Evolutionary conservation across 53 echinoderm and acorn worm genomes (phyloP), one percentile per base, ranked within the genome.

Genomic region (Mesocentrotus franciscanus): DNA sequence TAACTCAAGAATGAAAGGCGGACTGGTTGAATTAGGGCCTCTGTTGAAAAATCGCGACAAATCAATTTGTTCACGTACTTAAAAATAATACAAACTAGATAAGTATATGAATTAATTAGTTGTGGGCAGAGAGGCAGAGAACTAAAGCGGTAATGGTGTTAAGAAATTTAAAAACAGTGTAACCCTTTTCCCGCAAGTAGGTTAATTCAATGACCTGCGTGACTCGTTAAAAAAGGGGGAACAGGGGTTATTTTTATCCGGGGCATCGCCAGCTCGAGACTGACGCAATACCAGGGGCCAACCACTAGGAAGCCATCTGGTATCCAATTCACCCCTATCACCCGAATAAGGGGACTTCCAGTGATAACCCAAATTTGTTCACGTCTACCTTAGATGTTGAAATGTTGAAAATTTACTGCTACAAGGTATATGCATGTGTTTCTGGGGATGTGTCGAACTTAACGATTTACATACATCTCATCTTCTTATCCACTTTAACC

Each of bases 241-340:
- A 42, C 8, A 8, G 24, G 24, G 42, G 84, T 20, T 84, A 18
- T 42, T 33, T 42, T 84, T 10, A 42, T 55, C 22, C 1, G 27
- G n/a, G n/a, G 12, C 58, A 87, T 57, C 26, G 59, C 15, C 87
- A 24, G 87, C 87, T 58, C 29, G 29, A 27, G 87, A 87, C 11
- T 87, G 87, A 87, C 87, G 87, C 15, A 87, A 56, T 87, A 81
- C 42, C 81, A 81, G 81, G 56, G 58, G 87, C 29, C n/a, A 27
- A 87, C 14, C 87, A 87, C 58, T 9, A 58, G 22, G 57, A n/a
- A 9, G 55, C 87, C 87, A 87, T 58, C 87, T 87, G 87, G 26
- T 87, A 12, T 58, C 27, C 55, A 87, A 87, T 87, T 87, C 87
- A 57, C 58, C 26, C 87, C 24, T 11, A 85, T n/a, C 58, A 18